Conservation (phyloP, 2,113 vertebrate species). For the Gobio gobio region DNA sequence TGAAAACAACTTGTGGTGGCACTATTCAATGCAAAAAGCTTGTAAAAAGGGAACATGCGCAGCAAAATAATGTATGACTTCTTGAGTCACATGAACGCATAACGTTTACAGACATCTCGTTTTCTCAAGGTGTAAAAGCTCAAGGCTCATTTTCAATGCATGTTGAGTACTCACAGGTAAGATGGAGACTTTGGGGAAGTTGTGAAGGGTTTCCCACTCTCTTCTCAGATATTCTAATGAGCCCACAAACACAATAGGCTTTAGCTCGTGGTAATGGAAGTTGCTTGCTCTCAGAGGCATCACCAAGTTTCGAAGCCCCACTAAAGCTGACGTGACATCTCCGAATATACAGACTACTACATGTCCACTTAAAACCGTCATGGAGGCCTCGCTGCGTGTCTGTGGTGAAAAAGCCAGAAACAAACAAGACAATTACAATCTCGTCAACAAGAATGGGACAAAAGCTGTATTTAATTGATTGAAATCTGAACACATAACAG, state of each 20-base stretch:
- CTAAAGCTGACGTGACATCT: slow-evolving; percentile 95
- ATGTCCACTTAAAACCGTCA: slow-evolving; percentile 98
- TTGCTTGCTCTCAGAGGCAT: slow-evolving; percentile 99
- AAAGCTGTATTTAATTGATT: neutral
- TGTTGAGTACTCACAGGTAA: slow-evolving; percentile 89
- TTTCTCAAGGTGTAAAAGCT: neutral
- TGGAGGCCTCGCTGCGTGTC: slow-evolving; percentile 98
- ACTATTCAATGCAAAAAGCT: neutral
- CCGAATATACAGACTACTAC: slow-evolving; percentile 99
- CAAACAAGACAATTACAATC: slow-evolving; percentile 34
- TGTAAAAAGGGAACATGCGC: neutral
- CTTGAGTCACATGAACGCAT: neutral
- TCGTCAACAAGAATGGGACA: slow-evolving; percentile 39
- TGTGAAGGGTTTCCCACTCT: slow-evolving; percentile 99
- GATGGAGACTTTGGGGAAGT: slow-evolving; percentile 99
- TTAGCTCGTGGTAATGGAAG: slow-evolving; percentile 98
- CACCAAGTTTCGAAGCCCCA: slow-evolving; percentile 98
- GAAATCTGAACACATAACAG: neutral
- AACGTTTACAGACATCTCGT: neutral
- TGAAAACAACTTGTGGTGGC: neutral
- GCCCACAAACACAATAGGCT: slow-evolving; percentile 98
- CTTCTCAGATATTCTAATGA: slow-evolving; percentile 95
- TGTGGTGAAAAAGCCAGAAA: slow-evolving; percentile 66
- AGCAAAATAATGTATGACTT: neutral
- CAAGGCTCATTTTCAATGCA: neutral